These are phyloP conservation scores for Lithophane socia DNA, from an alignment of 2,888 invertebrate species.

Conservation along the genomic window DNA sequence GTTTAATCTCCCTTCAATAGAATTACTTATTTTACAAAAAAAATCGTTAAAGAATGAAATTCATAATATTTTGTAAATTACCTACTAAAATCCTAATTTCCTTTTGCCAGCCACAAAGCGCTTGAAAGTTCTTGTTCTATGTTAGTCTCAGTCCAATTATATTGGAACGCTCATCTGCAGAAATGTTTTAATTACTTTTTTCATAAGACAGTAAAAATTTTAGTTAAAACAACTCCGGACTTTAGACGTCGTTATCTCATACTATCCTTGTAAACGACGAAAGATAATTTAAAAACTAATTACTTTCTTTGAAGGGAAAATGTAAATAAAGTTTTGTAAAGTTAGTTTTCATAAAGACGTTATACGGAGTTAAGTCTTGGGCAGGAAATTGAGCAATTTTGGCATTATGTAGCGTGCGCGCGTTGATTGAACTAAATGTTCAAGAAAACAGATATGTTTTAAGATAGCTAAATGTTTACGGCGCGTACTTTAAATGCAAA, in stretches of 20 bases:
- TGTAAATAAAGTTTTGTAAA: constrained; percentile 80
- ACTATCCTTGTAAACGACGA: constrained; percentile 62
- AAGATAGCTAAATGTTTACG: constrained; percentile 12
- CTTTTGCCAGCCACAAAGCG: constrained; percentile 15
- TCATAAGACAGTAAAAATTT: constrained; percentile 40
- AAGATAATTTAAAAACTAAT: constrained; percentile 80
- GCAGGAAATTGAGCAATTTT: constrained; percentile 87
- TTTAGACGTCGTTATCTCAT: constrained; percentile 54
- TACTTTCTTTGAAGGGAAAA: constrained; percentile 80
- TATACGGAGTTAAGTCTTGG: constrained; percentile 80
- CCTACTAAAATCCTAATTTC: constrained; percentile 15
- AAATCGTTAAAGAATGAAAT: neutral
- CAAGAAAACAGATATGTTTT: constrained; percentile 38
- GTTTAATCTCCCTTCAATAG: neutral
- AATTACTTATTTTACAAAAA: neutral
- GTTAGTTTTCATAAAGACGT: constrained; percentile 85
- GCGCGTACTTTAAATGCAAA: neutral
- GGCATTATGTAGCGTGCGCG: constrained; percentile 76
- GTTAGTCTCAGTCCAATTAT: constrained; percentile 39
- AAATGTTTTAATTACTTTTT: constrained; percentile 53
- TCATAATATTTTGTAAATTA: neutral
- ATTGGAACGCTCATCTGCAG: constrained; percentile 32
- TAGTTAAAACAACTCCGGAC: constrained; percentile 32
- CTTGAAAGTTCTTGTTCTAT: constrained; percentile 9
- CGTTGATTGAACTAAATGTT: constrained; percentile 55